phyloP scores from a whole-genome alignment of 2,888 invertebrate species.

The Pseudanteris insignis region DNA sequence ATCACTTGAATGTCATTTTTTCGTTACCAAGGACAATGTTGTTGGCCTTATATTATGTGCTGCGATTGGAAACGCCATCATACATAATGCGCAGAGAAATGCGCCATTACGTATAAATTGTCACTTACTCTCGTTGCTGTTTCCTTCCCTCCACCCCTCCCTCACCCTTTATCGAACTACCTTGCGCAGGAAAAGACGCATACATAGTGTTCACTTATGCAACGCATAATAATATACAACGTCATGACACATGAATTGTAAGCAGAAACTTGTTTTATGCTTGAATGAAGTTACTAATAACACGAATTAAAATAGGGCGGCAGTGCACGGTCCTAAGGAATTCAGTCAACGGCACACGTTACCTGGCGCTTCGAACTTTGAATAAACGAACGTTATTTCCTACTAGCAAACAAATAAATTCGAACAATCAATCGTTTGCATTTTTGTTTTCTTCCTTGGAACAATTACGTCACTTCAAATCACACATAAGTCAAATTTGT shows the following conservation, averaged over 20 bases:
- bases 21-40: conserved; percentile 23
- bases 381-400: no score
- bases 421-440: no score
- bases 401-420: no score
- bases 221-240: conserved; percentile 29
- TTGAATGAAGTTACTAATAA: conserved; percentile 35
- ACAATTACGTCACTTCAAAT: no score
- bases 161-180: neutral
- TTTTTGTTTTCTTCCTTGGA: no score
- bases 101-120: conserved; percentile 14
- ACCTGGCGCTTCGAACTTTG: neutral
- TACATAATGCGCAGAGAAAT: conserved; percentile 5
- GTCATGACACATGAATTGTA: conserved; percentile 30
- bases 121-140: conserved; percentile 6
- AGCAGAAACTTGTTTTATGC: conserved; percentile 36
- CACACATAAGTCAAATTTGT: no score
- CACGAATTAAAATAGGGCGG: conserved; percentile 19
- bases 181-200: neutral
- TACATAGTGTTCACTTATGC: conserved; percentile 24
- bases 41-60: neutral
- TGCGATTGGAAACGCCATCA: conserved; percentile 4
- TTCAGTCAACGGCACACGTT: neutral
- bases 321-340: neutral
- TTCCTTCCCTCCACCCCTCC: no score
- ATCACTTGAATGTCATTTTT: conserved; percentile 17